phyloP scores from a whole-genome alignment of 1,140 invertebrate genomes.

The Bombus ignitus region DNA sequence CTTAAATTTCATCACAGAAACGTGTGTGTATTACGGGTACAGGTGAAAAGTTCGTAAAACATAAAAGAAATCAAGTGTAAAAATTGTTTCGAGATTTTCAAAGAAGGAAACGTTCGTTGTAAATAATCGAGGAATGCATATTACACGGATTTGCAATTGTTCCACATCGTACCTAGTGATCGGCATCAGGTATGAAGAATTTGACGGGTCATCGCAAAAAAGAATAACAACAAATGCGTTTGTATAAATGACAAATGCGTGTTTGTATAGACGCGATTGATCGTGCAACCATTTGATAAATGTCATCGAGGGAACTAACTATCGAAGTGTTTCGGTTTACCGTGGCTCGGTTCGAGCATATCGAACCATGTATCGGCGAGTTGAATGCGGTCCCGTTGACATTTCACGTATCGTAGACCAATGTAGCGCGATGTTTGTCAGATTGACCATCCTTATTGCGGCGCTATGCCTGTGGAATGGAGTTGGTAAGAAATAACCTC shows the following conservation, averaged over 20 bases:
- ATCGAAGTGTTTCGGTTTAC: constrained; percentile 4
- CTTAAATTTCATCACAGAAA: background rate
- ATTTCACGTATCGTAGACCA: constrained; percentile 54
- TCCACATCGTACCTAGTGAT: background rate
- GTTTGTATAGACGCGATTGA: background rate
- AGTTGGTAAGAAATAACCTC: constrained; percentile 65
- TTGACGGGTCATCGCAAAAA: background rate
- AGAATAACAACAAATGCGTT: background rate
- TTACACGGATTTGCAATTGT: background rate
- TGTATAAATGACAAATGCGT: constrained; percentile 15
- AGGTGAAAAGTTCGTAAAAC: background rate
- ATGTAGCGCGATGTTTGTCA: constrained; percentile 74
- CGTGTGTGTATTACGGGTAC: background rate
- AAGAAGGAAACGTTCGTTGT: background rate
- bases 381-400: constrained; percentile 43
- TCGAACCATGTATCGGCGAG: constrained; percentile 19
- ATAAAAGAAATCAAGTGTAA: background rate
- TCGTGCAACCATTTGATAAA: background rate
- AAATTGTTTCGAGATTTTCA: background rate
- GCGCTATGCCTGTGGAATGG: constrained; percentile 64
- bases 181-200: background rate
- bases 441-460: constrained; percentile 64
- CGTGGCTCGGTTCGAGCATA: background rate
- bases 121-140: background rate
- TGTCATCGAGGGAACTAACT: constrained; percentile 1